Conservation (phyloP, 2,888 invertebrate genomes). For the Exephanes ischioxanthus region DNA sequence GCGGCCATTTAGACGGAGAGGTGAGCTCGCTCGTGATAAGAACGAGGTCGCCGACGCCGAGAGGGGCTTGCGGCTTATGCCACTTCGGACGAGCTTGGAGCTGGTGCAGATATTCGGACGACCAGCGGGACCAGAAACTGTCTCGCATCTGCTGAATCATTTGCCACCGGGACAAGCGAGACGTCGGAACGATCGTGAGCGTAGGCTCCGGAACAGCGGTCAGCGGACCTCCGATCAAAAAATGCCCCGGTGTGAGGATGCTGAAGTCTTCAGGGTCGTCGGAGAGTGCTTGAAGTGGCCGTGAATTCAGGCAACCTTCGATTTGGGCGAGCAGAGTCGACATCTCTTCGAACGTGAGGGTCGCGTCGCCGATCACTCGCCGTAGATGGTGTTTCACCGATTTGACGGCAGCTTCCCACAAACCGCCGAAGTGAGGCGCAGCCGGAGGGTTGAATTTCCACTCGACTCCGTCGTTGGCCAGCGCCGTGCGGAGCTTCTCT, state of each 20-base stretch:
- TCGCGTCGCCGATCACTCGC: not conserved
- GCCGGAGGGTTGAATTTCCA: slow-evolving; percentile 41
- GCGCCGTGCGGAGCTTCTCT: not conserved
- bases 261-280: slow-evolving; percentile 66
- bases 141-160: too few species aligned
- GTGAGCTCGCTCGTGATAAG: slow-evolving; percentile 65
- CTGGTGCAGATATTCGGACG: too few species aligned
- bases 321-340: not conserved
- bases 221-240: not conserved
- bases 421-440: slow-evolving; percentile 29
- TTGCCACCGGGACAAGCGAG: too few species aligned
- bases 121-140: too few species aligned
- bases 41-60: slow-evolving; percentile 47
- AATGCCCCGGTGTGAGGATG: slow-evolving; percentile 65
- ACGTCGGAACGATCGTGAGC: too few species aligned
- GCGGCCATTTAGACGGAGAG: slow-evolving; percentile 69
- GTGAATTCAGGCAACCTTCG: slow-evolving; percentile 3
- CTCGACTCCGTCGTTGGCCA: not conserved
- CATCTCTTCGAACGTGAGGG: slow-evolving; percentile 14
- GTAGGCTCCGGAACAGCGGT: too few species aligned
- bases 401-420: slow-evolving; percentile 7
- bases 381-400: slow-evolving; percentile 15
- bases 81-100: too few species aligned
- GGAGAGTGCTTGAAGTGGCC: slow-evolving; percentile 39
- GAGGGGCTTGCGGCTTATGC: too few species aligned